These are phyloP conservation scores for Sthenelais limicola DNA, from an alignment of 2,888 invertebrate species.

Conservation along the genomic window DNA sequence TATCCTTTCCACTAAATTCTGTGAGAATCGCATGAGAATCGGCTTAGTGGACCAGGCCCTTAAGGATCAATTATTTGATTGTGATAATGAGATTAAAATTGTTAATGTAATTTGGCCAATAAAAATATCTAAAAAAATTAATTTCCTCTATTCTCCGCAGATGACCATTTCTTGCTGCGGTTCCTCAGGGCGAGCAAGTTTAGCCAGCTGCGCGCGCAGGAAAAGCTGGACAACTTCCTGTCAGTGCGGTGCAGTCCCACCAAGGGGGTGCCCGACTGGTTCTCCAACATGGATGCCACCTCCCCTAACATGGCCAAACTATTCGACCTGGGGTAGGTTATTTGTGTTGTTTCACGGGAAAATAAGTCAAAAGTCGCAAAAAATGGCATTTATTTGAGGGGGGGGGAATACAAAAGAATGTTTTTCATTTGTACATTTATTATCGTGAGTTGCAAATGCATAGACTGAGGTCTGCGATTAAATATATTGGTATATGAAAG, in stretches of 20 bases:
- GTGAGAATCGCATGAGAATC: background rate
- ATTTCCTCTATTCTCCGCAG: background rate
- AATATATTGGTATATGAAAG: too few relatives aligned
- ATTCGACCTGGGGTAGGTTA: constrained; percentile 34
- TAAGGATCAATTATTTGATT: background rate
- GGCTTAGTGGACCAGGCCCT: too few relatives aligned
- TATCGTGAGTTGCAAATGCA: too few relatives aligned
- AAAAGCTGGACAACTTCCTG: constrained; percentile 34
- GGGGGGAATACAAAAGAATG: too few relatives aligned
- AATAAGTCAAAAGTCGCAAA: too few relatives aligned
- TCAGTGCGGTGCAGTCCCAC: background rate
- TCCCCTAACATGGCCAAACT: constrained; percentile 1
- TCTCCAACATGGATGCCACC: background rate
- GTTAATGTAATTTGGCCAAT: too few relatives aligned
- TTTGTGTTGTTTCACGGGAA: constrained; percentile 24
- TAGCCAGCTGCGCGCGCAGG: constrained; percentile 39
- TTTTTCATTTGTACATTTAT: background rate
- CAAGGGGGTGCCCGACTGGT: constrained; percentile 1
- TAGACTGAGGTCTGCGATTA: too few relatives aligned
- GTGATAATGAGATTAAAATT: background rate
- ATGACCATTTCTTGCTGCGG: constrained; percentile 32
- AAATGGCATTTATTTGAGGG: too few relatives aligned
- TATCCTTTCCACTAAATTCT: background rate
- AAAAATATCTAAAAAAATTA: background rate
- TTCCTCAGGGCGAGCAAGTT: constrained; percentile 42